Base-by-base conservation (phyloP, 37 sponge, comb jelly and placozoan species). In the Agelas oroides region DNA sequence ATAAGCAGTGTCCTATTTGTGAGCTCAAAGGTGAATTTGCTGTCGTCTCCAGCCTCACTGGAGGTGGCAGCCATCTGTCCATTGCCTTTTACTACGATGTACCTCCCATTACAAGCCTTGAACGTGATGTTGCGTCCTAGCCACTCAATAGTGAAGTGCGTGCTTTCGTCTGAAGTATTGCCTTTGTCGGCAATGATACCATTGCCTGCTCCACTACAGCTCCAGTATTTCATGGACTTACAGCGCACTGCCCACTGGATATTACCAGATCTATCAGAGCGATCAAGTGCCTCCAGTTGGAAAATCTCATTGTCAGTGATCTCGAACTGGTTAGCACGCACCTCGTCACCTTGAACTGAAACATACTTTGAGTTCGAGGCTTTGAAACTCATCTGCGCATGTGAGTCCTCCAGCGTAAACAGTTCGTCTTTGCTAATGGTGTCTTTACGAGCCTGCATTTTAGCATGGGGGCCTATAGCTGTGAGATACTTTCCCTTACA, bases 371-470 rank as follows among this genome's bases (percentile, higher is more conserved):
- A 80, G 59, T 84, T 89, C 52, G 71, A 31, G 27, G 87, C 90
- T 2, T 87, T 75, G 40, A 92, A 55, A 23, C 76, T 90, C 24
- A 85, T 32, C 80, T 97, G 97, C 5, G 97, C 87, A 58, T 92
- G 87, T 39, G 88, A 90, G 75, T 97, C 95, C 56, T 92, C 84
- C 32, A 97, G 74, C 36, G 46, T 38, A 56, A 93, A 97, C 37
- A 94, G 91, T 86, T 97, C 97, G 35, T 97, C 97, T 65, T 97
- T 97, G 32, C 84, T 58, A 32, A 97, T 92, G 53, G 80, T 80
- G 77, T 55, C 63, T 61, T 94, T 94, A 19, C 97, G 86, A 5
- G 92, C 92, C 79, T 84, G 80, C 40, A 93, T 37, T 16, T 71
- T 75, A 27, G 90, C 97, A 33, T 57, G 64, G n/a, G 76, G 74